Conservation (phyloP, 1,140 invertebrate genomes). For the Calycopis cecrops region DNA sequence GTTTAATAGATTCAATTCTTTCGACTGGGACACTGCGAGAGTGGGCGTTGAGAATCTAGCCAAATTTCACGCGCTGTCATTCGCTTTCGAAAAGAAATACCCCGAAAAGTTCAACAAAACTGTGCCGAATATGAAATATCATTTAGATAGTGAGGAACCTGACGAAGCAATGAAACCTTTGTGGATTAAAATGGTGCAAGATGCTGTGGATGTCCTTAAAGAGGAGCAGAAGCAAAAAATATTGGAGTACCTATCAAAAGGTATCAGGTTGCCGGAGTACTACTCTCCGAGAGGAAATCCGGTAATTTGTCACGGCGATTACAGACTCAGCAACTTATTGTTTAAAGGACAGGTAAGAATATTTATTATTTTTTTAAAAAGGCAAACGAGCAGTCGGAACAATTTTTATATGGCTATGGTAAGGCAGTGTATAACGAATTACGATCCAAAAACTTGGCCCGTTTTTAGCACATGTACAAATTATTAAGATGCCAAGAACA, state of each 20-base stretch:
- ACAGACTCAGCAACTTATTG: constrained; percentile 44
- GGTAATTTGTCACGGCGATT: constrained; percentile 44
- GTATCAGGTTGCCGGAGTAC: constrained; percentile 16
- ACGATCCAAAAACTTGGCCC: too few relatives aligned
- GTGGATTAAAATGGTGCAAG: constrained; percentile 13
- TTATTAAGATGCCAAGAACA: too few relatives aligned
- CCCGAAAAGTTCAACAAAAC: constrained; percentile 42
- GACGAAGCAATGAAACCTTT: constrained; percentile 10
- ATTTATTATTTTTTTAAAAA: too few relatives aligned
- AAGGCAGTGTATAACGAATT: too few relatives aligned
- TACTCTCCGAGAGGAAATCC: constrained; percentile 22
- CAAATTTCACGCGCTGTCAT: constrained; percentile 47
- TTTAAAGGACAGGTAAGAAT: constrained; percentile 31
- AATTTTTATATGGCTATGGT: too few relatives aligned
- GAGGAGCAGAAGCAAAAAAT: constrained; percentile 31
- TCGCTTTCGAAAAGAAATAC: constrained; percentile 36
- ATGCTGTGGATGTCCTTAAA: neutral
- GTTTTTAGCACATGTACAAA: too few relatives aligned
- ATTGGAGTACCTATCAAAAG: constrained; percentile 17
- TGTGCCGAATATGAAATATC: constrained; percentile 20
- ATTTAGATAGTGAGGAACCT: constrained; percentile 8
- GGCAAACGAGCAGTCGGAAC: too few relatives aligned
- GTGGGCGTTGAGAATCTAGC: constrained; percentile 36
- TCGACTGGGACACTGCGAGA: constrained; percentile 42
- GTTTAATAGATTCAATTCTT: constrained; percentile 33